Percentiles rank a stretch among this genome's conserved stretches.
These are phyloP conservation scores for Orchesella flavescens DNA, from an alignment of 2,888 invertebrate species.

Conservation along the genomic window DNA sequence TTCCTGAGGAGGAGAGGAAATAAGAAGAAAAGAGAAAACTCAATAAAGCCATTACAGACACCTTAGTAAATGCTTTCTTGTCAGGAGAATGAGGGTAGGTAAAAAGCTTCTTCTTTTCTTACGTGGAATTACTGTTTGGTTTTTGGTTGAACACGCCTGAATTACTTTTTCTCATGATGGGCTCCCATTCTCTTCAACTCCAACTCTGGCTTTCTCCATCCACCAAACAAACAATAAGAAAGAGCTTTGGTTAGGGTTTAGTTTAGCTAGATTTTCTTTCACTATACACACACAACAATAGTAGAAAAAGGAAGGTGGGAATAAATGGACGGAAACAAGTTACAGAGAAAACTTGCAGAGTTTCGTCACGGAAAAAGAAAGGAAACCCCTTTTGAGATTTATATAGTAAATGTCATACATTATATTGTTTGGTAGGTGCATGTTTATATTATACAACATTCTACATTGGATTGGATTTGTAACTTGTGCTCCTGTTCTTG, in stretches of 20 bases:
- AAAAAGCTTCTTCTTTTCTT: neutral
- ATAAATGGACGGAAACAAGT: neutral
- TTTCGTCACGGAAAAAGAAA: neutral
- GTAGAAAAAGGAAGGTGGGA: neutral
- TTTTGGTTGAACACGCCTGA: slow-evolving; percentile 3
- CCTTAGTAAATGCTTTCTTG: slow-evolving; percentile 7
- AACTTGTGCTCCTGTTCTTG: neutral
- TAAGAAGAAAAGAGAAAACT: slow-evolving; percentile 33
- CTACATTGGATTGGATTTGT: slow-evolving; percentile 7
- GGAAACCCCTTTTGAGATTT: too few relatives aligned
- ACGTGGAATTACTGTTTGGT: slow-evolving; percentile 26
- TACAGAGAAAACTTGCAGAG: slow-evolving; percentile 6
- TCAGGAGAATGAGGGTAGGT: neutral
- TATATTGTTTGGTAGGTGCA: too few relatives aligned
- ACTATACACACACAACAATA: slow-evolving; percentile 19
- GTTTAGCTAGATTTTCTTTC: too few relatives aligned
- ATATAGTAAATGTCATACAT: too few relatives aligned
- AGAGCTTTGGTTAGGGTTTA: too few relatives aligned
- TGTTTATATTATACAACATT: slow-evolving; percentile 16
- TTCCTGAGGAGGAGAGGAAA: slow-evolving; percentile 9
- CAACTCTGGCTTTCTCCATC: slow-evolving; percentile 11
- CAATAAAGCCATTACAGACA: slow-evolving; percentile 53
- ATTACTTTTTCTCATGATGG: slow-evolving; percentile 13
- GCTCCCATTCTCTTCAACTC: neutral
- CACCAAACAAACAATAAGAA: slow-evolving; percentile 18